Evolutionary conservation across 2,113 vertebrate genomes (phyloP).

Genomic region (Lamprologus ornatipinnis): DNA sequence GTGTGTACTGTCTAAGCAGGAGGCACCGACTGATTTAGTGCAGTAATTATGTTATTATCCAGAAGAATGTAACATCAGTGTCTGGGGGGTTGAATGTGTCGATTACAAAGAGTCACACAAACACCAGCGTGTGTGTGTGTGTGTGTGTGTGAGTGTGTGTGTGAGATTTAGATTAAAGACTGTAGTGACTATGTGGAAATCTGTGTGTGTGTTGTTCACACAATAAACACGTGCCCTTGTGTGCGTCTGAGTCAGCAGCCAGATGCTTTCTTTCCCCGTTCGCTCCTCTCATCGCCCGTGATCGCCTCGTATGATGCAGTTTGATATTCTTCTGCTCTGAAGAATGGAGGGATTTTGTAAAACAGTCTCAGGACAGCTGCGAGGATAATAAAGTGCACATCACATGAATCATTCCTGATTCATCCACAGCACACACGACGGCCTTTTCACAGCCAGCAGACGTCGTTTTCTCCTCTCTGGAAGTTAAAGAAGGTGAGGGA

Average conservation of each 20-base stretch:
- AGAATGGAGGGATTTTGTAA: background rate
- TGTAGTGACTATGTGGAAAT: background rate
- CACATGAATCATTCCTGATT: constrained; percentile 29
- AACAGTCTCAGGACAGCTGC: background rate
- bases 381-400: background rate
- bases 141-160: background rate
- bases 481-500: background rate
- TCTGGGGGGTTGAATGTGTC: background rate
- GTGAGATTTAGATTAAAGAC: constrained; percentile 2
- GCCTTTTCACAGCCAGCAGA: background rate
- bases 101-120: background rate
- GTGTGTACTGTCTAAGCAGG: background rate
- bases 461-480: background rate
- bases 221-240: background rate
- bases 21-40: constrained; percentile 18
- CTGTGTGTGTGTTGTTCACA: constrained; percentile 18
- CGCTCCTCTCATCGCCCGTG: background rate
- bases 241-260: constrained; percentile 51
- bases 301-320: background rate
- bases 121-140: background rate
- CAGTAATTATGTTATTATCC: constrained; percentile 46
- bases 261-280: background rate
- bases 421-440: background rate
- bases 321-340: background rate
- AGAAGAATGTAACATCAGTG: constrained; percentile 30